Evolutionary conservation across 2,113 vertebrate species (phyloP).

Genomic region (Pholis gunnellus): DNA sequence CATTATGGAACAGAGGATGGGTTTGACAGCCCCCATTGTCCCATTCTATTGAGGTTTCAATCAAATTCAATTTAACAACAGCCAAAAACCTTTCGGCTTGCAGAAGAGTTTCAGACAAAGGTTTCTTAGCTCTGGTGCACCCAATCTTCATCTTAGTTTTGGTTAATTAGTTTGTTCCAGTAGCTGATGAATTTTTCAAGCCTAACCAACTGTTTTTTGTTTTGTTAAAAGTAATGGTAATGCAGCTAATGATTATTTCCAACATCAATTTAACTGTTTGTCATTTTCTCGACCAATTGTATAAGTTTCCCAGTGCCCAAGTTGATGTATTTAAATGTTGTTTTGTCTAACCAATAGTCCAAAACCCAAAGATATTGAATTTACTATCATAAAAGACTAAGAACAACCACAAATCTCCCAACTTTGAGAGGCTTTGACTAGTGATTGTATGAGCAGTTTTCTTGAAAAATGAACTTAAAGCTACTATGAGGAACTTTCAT

Average conservation of each 20-base stretch:
- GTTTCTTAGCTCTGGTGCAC: conserved; percentile 7
- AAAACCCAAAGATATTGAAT: background rate
- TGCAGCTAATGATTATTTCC: background rate
- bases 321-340: background rate
- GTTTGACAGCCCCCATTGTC: conserved; percentile 61
- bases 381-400: background rate
- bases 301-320: background rate
- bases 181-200: background rate
- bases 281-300: background rate
- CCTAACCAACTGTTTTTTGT: background rate
- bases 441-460: background rate
- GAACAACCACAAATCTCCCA: background rate
- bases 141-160: conserved; percentile 1
- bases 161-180: conserved; percentile 11
- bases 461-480: background rate
- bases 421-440: background rate
- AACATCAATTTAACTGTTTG: background rate
- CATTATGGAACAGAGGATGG: conserved; percentile 30
- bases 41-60: conserved; percentile 25
- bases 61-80: conserved; percentile 46
- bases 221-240: background rate
- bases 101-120: background rate
- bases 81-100: conserved; percentile 33
- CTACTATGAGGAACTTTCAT: background rate
- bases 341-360: background rate